Conservation (phyloP, 1,140 invertebrate species). For the Leptonema lineaticorne region DNA sequence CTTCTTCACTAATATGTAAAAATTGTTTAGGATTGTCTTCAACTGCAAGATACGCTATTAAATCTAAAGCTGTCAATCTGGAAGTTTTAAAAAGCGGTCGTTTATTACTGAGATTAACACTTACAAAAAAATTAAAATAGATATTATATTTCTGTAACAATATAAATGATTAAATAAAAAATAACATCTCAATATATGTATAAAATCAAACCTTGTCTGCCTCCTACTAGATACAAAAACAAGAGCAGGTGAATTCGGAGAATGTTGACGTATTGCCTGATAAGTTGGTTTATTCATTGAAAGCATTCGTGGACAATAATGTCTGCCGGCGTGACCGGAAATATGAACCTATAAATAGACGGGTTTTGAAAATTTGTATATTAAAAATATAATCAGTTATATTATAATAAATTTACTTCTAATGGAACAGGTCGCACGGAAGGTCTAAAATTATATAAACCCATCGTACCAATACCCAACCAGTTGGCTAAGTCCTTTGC, state of each 20-base stretch:
- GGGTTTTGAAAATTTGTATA: not conserved
- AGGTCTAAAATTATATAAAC: slow-evolving; percentile 96
- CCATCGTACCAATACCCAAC: slow-evolving; percentile 88
- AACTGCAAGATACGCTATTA: slow-evolving; percentile 90
- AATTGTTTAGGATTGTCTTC: slow-evolving; percentile 95
- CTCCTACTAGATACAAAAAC: slow-evolving; percentile 97
- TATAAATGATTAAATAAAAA: not conserved
- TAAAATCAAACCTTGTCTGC: slow-evolving; percentile 89
- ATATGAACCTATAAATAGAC: slow-evolving; percentile 56
- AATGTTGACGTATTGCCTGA: slow-evolving; percentile 91
- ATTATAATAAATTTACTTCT: slow-evolving; percentile 73
- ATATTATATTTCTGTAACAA: not conserved
- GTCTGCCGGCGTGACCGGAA: slow-evolving; percentile 90
- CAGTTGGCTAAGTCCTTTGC: slow-evolving; percentile 96
- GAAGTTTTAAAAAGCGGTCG: no score
- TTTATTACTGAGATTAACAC: not conserved
- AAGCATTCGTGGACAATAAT: slow-evolving; percentile 99
- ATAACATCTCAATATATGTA: slow-evolving; percentile 8
- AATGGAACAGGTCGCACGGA: slow-evolving; percentile 96
- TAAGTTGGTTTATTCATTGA: slow-evolving; percentile 99
- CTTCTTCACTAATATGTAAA: slow-evolving; percentile 83
- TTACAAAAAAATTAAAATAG: not conserved
- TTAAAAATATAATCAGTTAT: not conserved
- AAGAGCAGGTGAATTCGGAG: slow-evolving; percentile 84
- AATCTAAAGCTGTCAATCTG: slow-evolving; percentile 91